These are phyloP conservation scores for Sitobion miscanthi DNA, from an alignment of 1,140 invertebrate genomes.

Conservation along the genomic window DNA sequence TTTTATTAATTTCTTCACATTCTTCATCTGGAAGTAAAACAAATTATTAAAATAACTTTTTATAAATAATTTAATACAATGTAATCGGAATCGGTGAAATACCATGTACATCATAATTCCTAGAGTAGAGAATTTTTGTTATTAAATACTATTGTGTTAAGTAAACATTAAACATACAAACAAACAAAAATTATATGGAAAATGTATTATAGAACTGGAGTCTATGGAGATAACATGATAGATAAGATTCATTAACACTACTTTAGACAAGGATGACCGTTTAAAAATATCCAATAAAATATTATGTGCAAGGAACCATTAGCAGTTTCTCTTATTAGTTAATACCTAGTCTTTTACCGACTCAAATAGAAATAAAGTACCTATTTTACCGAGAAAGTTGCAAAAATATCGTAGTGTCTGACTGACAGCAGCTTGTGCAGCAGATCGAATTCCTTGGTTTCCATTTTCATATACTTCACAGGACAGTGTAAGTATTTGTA, in stretches of 20 bases:
- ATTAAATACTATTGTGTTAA: neutral
- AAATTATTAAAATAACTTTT: neutral
- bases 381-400: slow-evolving; percentile 72
- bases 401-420: slow-evolving; percentile 83
- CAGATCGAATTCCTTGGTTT: slow-evolving; percentile 78
- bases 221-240: neutral
- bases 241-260: neutral
- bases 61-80: neutral
- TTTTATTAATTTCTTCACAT: slow-evolving; percentile 74
- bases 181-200: neutral
- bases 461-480: slow-evolving; percentile 77
- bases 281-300: neutral
- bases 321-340: neutral
- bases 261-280: neutral
- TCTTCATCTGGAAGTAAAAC: slow-evolving; percentile 71
- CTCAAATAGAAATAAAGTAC: neutral
- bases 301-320: neutral
- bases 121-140: neutral
- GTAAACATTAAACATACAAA: neutral
- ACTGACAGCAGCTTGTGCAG: slow-evolving; percentile 81
- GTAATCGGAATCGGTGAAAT: neutral
- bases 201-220: neutral
- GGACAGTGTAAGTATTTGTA: slow-evolving; percentile 77
- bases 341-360: neutral
- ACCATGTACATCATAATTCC: neutral